Percentiles rank a stretch among this genome's conserved stretches.
phyloP scores from a whole-genome alignment of 2,797 vertebrate species.

The Epinephelus malabaricus region DNA sequence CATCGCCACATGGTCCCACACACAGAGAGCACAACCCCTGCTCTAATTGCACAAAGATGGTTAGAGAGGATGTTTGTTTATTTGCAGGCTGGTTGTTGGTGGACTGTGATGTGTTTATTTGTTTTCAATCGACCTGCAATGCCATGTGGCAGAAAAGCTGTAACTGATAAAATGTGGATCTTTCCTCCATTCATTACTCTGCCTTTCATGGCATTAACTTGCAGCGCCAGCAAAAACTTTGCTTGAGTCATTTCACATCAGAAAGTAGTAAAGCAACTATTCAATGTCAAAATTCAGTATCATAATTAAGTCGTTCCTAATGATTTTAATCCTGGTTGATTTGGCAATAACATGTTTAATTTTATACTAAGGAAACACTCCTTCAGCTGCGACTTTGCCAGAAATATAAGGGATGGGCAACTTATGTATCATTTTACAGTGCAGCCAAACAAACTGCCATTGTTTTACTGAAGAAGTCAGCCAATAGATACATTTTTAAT shows the following conservation, averaged over 20 bases:
- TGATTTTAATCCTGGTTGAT: neutral
- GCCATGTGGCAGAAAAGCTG: neutral
- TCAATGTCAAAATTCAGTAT: neutral
- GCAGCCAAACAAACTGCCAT: no score
- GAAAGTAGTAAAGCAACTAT: neutral
- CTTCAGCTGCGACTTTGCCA: no score
- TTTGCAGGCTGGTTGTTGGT: slow-evolving; percentile 14
- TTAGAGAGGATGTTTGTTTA: slow-evolving; percentile 49
- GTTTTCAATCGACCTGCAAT: slow-evolving; percentile 58
- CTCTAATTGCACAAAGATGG: slow-evolving; percentile 51
- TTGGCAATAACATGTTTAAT: no score
- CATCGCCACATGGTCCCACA: slow-evolving; percentile 37
- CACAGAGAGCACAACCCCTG: slow-evolving; percentile 13
- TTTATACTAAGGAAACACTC: no score
- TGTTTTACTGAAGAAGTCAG: no score
- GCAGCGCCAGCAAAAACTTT: neutral
- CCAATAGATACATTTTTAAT: neutral
- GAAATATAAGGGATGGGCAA: no score
- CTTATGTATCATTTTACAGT: no score
- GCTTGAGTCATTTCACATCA: neutral
- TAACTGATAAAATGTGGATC: neutral
- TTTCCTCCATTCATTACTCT: neutral
- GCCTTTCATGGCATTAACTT: neutral
- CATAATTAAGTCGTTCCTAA: neutral
- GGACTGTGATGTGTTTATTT: slow-evolving; percentile 65